Percentiles rank a stretch among this genome's conserved stretches.
phyloP scores from a whole-genome alignment of 2,888 invertebrate genomes.

The Rotaria socialis region DNA sequence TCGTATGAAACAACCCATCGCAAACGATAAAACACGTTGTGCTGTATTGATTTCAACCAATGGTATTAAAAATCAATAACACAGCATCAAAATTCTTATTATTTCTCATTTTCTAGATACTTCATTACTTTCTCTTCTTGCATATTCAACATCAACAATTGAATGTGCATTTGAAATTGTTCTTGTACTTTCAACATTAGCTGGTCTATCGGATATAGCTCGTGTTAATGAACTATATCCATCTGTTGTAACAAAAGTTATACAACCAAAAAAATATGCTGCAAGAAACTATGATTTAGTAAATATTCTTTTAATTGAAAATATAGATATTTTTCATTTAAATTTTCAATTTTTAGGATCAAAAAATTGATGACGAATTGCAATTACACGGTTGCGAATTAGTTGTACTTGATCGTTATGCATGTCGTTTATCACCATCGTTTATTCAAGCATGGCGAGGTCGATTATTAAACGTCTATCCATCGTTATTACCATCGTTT shows the following conservation, averaged over 20 bases:
- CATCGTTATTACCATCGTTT: conserved; percentile 82
- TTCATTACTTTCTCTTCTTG: neutral
- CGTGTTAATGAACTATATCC: conserved; percentile 4
- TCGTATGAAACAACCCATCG: conserved; percentile 26
- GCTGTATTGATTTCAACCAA: conserved; percentile 23
- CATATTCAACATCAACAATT: neutral
- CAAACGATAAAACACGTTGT: neutral
- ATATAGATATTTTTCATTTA: neutral
- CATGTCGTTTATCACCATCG: conserved; percentile 42
- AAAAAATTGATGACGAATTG: conserved; percentile 33
- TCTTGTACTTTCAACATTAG: conserved; percentile 24
- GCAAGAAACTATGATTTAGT: conserved; percentile 24
- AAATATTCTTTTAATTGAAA: neutral
- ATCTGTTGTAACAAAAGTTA: conserved; percentile 23
- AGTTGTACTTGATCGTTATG: conserved; percentile 27
- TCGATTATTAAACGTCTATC: conserved; percentile 84
- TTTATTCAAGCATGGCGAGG: conserved; percentile 71
- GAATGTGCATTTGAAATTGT: conserved; percentile 17
- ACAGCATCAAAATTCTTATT: too few species aligned
- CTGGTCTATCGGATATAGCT: neutral
- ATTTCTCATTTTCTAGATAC: neutral
- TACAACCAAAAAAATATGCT: conserved; percentile 34
- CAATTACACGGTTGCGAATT: conserved; percentile 7
- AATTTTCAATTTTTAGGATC: neutral
- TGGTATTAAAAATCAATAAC: neutral